phyloP scores from a whole-genome alignment of 1,140 invertebrate genomes.

The Drepana arcuata region DNA sequence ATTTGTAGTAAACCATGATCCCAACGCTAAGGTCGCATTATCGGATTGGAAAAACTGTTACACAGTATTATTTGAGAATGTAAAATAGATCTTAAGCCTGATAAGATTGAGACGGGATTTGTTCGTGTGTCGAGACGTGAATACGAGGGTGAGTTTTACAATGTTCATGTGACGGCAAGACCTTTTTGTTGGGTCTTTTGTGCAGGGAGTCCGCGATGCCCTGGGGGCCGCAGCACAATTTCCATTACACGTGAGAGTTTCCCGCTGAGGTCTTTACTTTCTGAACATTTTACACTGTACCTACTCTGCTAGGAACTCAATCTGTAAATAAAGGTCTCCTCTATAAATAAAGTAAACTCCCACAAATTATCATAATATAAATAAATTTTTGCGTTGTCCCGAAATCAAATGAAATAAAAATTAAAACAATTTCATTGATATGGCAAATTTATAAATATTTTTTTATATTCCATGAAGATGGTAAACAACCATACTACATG shows the following conservation, averaged over 20 bases:
- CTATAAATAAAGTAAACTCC: too few species aligned
- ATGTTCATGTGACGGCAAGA: constrained; percentile 65
- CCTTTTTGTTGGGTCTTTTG: constrained; percentile 68
- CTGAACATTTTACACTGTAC: not conserved
- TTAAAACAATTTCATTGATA: too few species aligned
- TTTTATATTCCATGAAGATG: too few species aligned
- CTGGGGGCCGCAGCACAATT: constrained; percentile 52
- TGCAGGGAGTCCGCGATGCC: constrained; percentile 58
- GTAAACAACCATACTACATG: too few species aligned
- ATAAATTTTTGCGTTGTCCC: too few species aligned
- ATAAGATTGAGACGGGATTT: constrained; percentile 37
- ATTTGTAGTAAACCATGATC: constrained; percentile 71
- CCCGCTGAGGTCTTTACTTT: constrained; percentile 6
- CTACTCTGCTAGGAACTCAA: not conserved
- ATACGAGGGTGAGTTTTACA: constrained; percentile 58
- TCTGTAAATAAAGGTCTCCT: too few species aligned
- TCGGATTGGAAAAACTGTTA: constrained; percentile 67
- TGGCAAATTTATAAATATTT: too few species aligned
- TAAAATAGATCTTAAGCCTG: constrained; percentile 35
- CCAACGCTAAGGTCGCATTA: constrained; percentile 65
- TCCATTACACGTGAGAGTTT: constrained; percentile 65
- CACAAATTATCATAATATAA: too few species aligned
- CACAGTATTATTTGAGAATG: constrained; percentile 24
- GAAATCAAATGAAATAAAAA: too few species aligned
- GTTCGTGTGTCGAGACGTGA: constrained; percentile 30